Evolutionary conservation across 2,113 vertebrate species (phyloP).

Genomic region (Microtus oregoni): DNA sequence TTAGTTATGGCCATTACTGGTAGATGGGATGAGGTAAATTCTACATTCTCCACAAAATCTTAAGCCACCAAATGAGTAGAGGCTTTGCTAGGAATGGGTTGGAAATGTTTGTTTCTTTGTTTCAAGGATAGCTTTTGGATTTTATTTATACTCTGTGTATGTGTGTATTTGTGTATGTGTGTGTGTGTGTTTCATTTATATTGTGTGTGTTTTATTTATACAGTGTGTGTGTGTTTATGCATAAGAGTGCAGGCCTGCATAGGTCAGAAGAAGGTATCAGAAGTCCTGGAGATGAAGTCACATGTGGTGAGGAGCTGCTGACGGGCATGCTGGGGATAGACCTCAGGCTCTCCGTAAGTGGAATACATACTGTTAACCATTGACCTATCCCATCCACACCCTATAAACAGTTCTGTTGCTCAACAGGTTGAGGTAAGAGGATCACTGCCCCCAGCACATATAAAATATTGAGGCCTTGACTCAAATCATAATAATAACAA

Average conservation of each 20-base stretch:
- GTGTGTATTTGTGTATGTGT: background rate
- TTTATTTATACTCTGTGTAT: background rate
- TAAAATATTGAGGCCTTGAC: background rate
- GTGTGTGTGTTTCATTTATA: background rate
- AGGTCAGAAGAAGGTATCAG: background rate
- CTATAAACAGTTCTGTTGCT: background rate
- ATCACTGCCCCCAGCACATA: fast-evolving
- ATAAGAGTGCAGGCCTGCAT: background rate
- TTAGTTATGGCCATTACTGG: background rate
- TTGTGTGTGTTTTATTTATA: background rate
- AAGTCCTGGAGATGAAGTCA: background rate
- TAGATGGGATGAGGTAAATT: background rate
- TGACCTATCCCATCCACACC: background rate
- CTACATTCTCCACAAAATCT: background rate
- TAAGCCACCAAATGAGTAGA: background rate
- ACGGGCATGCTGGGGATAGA: background rate
- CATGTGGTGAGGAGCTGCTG: background rate
- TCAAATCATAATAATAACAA: background rate
- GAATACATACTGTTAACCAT: background rate
- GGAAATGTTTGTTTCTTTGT: background rate
- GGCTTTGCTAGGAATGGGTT: background rate
- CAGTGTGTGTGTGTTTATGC: background rate
- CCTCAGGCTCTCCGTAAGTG: too few species aligned
- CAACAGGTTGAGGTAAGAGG: too few species aligned
- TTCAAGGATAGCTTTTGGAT: background rate